Evolutionary conservation across 2,113 vertebrate genomes (phyloP), one percentile per base, ranked within the genome.

Genomic region (Heterotilapia buettikoferi): DNA sequence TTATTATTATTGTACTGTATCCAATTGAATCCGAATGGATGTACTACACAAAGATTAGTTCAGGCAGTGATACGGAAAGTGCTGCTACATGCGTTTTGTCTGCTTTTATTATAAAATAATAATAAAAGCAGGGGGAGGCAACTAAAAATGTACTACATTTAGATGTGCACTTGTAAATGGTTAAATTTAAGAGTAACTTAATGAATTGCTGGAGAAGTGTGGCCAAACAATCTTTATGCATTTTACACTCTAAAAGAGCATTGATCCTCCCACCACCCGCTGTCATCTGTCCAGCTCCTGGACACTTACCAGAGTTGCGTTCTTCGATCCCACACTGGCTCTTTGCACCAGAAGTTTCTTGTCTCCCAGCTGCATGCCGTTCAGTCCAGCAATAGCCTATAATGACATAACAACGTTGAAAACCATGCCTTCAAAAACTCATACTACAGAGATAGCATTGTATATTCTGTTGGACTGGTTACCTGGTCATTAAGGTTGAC

Each of bases 401-500:
- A 84, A 81, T 3, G 3, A 90, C 2, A 80, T 13, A 43, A 50
- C 3, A 38, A 50, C 1, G 8, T 38, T 84, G 50, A 31, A 24
- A 36, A 7, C 13, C 2, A 45, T 7, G 38, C 33, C 26, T 79
- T 78, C 7, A 43, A 61, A 57, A 43, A 13, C 1, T 1, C 13
- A 33, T 18, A 47, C 29, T 10, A 61, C 9, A 56, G 36, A 29
- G 8, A 31, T 12, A 9, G 16, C 26, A 36, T 71, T 36, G 26
- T 50, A 54, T 52, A 50, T 45, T 29, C 7, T 68, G 18, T 9
- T 47, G 21, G 57, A 61, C 14, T 59, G 21, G 83, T 91, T 95
- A 98, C 97, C 98, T 98, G 98, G 66, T 98, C 97, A 3, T 97
- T 98, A 59, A 98, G 97, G 94, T 98, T 98, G 96, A 98, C 97